These are phyloP conservation scores for Trichomycterus rosablanca DNA, from an alignment of 2,113 vertebrate genomes.

Conservation along the genomic window DNA sequence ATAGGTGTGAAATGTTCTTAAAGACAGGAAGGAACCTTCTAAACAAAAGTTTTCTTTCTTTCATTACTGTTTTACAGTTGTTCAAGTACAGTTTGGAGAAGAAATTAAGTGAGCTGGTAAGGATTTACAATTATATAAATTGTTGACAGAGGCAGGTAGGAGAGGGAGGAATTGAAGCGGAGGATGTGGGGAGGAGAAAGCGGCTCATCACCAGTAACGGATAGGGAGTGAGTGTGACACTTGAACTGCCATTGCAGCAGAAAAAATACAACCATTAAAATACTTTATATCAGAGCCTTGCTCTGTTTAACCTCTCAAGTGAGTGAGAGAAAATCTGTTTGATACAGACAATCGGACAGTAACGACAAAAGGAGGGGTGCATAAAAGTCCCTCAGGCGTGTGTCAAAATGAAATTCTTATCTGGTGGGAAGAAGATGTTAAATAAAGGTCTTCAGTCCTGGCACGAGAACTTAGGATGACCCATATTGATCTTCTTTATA, in stretches of 20 bases:
- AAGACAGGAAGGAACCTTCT: background rate
- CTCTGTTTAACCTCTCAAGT: constrained; percentile 66
- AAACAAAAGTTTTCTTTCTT: constrained; percentile 37
- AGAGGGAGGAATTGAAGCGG: constrained; percentile 61
- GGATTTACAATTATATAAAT: constrained; percentile 65
- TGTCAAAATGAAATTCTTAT: constrained; percentile 49
- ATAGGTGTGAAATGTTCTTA: background rate
- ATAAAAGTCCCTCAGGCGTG: constrained; percentile 58
- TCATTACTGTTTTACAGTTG: constrained; percentile 75
- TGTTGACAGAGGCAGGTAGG: constrained; percentile 64
- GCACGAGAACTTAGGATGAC: background rate
- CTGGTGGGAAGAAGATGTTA: constrained; percentile 47
- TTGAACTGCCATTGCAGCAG: constrained; percentile 65
- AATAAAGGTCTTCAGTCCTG: constrained; percentile 40
- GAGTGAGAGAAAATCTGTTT: constrained; percentile 51
- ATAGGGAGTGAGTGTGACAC: constrained; percentile 72
- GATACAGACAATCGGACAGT: constrained; percentile 70
- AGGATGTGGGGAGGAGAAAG: constrained; percentile 58
- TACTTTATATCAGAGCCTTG: constrained; percentile 69
- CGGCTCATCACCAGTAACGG: constrained; percentile 70
- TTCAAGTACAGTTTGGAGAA: constrained; percentile 90
- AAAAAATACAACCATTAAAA: constrained; percentile 75
- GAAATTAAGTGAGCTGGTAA: constrained; percentile 90
- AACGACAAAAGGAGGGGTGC: constrained; percentile 49
- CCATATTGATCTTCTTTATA: background rate